A percentile compares a stretch with the other conserved stretches of the same genome.
Evolutionary conservation across 2,113 vertebrate genomes (phyloP).

Genomic region (Solea solea): DNA sequence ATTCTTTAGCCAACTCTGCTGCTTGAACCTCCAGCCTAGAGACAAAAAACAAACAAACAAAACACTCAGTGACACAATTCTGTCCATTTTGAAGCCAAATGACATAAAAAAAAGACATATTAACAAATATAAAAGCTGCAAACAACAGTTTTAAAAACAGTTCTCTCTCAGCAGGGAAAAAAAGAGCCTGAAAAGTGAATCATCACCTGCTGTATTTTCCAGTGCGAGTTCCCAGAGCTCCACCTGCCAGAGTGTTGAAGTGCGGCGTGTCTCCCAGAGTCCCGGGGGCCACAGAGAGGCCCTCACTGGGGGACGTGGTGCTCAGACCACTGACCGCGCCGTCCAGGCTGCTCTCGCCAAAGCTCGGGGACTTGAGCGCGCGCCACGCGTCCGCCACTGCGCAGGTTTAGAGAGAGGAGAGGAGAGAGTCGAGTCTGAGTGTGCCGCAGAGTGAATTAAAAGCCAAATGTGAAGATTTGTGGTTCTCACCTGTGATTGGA

Average conservation of each 20-base stretch:
- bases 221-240: slow-evolving; percentile 88
- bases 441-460: neutral
- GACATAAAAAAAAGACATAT: too few relatives aligned
- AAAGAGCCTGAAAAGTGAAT: too few relatives aligned
- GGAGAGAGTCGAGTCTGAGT: neutral
- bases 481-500: slow-evolving; percentile 91
- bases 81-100: too few relatives aligned
- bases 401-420: neutral
- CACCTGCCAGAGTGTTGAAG: slow-evolving; percentile 92
- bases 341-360: slow-evolving; percentile 96
- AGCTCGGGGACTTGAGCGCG: slow-evolving; percentile 96
- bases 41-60: slow-evolving; percentile 2
- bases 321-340: slow-evolving; percentile 93
- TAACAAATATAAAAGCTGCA: too few relatives aligned
- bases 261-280: slow-evolving; percentile 90
- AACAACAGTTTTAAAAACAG: too few relatives aligned
- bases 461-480: neutral
- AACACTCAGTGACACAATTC: neutral
- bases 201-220: slow-evolving; percentile 94
- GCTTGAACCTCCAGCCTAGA: slow-evolving; percentile 93
- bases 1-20: slow-evolving; percentile 91
- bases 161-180: neutral
- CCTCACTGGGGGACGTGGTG: slow-evolving; percentile 90
- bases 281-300: slow-evolving; percentile 90
- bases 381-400: slow-evolving; percentile 97